A percentile compares a stretch with the other conserved stretches of the same genome.
These are phyloP conservation scores for Ailuropoda melanoleuca DNA, from an alignment of 2,113 vertebrate genomes.

Conservation along the genomic window DNA sequence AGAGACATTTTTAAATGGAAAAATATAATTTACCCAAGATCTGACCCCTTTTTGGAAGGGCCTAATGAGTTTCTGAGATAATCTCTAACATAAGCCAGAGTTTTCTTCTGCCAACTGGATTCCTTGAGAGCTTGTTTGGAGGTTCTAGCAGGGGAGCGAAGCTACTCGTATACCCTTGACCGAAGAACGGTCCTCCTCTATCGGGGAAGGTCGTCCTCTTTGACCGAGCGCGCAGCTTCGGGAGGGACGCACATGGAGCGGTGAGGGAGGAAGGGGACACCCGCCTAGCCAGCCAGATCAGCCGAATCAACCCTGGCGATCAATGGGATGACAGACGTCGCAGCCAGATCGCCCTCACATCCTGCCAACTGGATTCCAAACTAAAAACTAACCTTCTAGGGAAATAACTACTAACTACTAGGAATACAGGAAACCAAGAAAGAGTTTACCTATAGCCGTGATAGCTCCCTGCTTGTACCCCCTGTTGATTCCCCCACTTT, in stretches of 20 bases:
- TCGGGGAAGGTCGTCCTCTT: too few relatives aligned
- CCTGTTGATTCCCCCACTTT: fast-evolving
- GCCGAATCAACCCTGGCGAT: too few relatives aligned
- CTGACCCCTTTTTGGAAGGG: background rate
- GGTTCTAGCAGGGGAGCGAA: too few relatives aligned
- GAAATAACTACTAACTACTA: background rate
- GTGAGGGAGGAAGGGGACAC: too few relatives aligned
- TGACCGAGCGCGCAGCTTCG: too few relatives aligned
- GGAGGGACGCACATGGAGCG: too few relatives aligned
- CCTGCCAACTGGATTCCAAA: background rate
- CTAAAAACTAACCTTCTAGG: background rate
- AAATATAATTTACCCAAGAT: constrained; percentile 8
- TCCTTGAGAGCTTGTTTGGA: too few relatives aligned
- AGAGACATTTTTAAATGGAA: background rate
- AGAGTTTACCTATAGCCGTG: background rate
- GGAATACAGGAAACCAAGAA: background rate
- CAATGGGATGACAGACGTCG: too few relatives aligned
- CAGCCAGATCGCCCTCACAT: too few relatives aligned
- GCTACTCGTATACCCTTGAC: too few relatives aligned
- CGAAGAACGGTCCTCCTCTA: too few relatives aligned
- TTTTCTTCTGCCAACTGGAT: constrained; percentile 14
- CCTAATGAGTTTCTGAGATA: background rate
- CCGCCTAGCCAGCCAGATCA: too few relatives aligned
- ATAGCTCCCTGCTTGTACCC: background rate
- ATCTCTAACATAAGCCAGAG: background rate